Conservation (phyloP, 2,797 vertebrate species). For the Limnodromus scolopaceus region DNA sequence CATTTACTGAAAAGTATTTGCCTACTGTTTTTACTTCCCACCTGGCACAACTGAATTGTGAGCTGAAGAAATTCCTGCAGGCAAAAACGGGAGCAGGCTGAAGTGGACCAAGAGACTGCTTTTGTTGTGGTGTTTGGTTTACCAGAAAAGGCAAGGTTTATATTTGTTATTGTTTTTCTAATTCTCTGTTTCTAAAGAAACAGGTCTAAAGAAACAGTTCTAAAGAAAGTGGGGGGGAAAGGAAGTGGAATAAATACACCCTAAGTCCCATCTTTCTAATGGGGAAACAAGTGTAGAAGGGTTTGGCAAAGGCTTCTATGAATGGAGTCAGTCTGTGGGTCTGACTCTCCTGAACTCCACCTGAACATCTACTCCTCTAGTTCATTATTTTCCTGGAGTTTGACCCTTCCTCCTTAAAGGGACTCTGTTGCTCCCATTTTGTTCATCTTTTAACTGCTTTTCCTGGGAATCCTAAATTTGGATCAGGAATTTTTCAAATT, state of each 20-base stretch:
- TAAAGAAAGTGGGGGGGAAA: neutral
- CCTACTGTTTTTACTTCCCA: neutral
- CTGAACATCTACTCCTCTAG: neutral
- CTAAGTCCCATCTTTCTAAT: accelerated
- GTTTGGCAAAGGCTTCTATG: neutral
- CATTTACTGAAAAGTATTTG: neutral
- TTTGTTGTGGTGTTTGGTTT: neutral
- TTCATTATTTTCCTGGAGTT: neutral
- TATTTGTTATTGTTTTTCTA: neutral
- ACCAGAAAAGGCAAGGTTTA: neutral
- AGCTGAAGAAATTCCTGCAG: neutral
- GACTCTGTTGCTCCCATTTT: neutral
- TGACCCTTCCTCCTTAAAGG: neutral
- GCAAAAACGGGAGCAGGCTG: neutral
- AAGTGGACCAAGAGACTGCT: neutral
- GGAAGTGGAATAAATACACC: neutral
- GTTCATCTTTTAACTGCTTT: neutral
- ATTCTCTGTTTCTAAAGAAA: neutral
- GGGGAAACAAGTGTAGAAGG: neutral
- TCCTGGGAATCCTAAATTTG: neutral
- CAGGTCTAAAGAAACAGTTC: too few species aligned
- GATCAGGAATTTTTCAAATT: neutral
- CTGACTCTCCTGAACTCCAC: neutral
- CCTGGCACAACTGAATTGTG: neutral
- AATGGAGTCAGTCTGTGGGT: neutral